Conservation (phyloP, 2,113 vertebrate genomes). For the Melanostigma gelatinosum region DNA sequence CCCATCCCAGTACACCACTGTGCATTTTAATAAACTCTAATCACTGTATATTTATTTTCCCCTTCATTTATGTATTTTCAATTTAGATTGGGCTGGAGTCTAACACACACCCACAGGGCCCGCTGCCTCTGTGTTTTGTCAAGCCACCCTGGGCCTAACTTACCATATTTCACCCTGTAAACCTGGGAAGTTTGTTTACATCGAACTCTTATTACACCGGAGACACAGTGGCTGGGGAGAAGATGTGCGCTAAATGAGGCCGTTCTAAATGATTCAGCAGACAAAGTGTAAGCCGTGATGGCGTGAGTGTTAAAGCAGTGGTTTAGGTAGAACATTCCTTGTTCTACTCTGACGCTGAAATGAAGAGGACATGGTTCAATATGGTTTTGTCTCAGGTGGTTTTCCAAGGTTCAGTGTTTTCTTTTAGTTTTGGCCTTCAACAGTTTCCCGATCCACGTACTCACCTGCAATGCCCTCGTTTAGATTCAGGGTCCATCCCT, state of each 20-base stretch:
- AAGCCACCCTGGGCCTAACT: constrained; percentile 1
- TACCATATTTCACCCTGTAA: constrained; percentile 28
- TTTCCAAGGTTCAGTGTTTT: constrained; percentile 18
- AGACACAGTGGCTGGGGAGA: constrained; percentile 33
- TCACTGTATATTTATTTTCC: constrained; percentile 20
- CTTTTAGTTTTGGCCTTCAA: constrained; percentile 47
- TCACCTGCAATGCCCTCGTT: constrained; percentile 8
- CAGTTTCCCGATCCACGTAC: constrained; percentile 13
- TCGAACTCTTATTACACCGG: constrained; percentile 46
- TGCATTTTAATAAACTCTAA: constrained; percentile 55
- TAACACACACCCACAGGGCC: constrained; percentile 26
- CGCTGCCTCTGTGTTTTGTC: constrained; percentile 17
- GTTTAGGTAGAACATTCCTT: constrained; percentile 55
- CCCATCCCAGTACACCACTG: constrained; percentile 28
- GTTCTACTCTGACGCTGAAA: constrained; percentile 24
- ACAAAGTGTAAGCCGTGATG: constrained; percentile 31
- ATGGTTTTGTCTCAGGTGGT: constrained; percentile 28
- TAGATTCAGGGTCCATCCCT: background rate
- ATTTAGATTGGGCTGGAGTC: constrained; percentile 19
- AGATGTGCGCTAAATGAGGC: constrained; percentile 39
- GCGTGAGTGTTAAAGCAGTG: constrained; percentile 57
- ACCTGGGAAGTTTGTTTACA: constrained; percentile 51
- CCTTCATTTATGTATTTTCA: constrained; percentile 24
- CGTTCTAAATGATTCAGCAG: constrained; percentile 65
- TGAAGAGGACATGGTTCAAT: constrained; percentile 41